Conservation (phyloP, 2,797 vertebrate genomes). For the Falco naumanni region DNA sequence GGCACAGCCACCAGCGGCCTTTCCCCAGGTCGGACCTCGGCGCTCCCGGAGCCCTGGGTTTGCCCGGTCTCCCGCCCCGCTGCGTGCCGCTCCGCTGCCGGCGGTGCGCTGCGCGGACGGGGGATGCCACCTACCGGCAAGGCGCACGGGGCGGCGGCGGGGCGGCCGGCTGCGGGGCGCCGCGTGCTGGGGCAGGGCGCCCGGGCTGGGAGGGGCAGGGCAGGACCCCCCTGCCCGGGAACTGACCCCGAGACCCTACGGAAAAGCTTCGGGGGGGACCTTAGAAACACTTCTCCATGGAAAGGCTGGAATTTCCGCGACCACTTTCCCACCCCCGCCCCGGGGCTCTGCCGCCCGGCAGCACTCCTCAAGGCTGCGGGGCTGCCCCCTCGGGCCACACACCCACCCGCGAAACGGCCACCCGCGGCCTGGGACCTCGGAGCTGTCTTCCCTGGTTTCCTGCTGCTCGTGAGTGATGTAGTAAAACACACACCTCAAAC, state of each 20-base stretch:
- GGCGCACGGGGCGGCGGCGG: neutral
- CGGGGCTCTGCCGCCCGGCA: fast-evolving
- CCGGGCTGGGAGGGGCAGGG: too few species aligned
- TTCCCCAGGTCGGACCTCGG: neutral
- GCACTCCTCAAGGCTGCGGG: neutral
- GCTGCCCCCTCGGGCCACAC: neutral
- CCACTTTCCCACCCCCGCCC: fast-evolving
- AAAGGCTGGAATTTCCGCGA: neutral
- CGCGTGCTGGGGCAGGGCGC: fast-evolving
- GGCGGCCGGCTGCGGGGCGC: too few species aligned
- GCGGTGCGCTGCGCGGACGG: neutral
- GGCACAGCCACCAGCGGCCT: neutral
- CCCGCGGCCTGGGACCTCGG: fast-evolving
- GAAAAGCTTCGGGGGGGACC: neutral
- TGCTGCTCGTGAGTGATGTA: neutral
- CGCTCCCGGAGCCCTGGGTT: too few species aligned
- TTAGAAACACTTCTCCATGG: fast-evolving
- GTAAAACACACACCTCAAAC: neutral
- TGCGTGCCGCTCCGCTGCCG: neutral
- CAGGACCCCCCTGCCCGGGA: fast-evolving
- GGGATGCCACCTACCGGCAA: constrained; percentile 50
- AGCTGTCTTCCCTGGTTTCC: neutral
- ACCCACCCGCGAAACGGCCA: neutral
- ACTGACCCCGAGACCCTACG: neutral
- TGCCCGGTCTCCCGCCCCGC: neutral